These are phyloP conservation scores for Pyrochroa serraticornis DNA, from an alignment of 2,888 invertebrate genomes.

Conservation along the genomic window DNA sequence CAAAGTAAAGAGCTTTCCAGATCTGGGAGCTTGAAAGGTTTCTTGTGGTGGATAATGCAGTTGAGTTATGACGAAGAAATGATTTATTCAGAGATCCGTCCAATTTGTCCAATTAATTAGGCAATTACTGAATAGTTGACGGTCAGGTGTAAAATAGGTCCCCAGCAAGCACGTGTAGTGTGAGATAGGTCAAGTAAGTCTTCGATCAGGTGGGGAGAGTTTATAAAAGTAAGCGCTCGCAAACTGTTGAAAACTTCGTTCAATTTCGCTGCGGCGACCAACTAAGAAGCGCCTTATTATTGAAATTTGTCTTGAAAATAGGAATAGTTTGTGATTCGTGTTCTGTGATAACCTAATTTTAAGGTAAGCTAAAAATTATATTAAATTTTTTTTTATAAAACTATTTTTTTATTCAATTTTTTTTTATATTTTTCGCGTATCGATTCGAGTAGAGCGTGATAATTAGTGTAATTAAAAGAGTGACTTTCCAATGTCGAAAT, in stretches of 20 bases:
- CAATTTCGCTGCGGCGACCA: slow-evolving; percentile 13
- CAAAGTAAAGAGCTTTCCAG: no score
- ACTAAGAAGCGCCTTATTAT: slow-evolving; percentile 2
- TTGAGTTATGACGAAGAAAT: no score
- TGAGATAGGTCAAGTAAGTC: slow-evolving; percentile 27
- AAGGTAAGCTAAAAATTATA: slow-evolving; percentile 4
- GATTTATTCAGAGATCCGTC: no score
- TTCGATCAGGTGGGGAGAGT: slow-evolving; percentile 22
- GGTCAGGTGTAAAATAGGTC: neutral
- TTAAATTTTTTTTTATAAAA: neutral
- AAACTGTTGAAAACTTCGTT: slow-evolving; percentile 13
- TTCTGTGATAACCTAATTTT: slow-evolving; percentile 19
- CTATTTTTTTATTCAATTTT: neutral
- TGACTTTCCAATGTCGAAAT: slow-evolving; percentile 20
- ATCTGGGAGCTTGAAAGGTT: no score
- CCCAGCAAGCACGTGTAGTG: neutral
- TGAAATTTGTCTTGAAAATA: neutral
- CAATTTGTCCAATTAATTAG: neutral
- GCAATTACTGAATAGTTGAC: neutral
- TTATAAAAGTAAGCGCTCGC: slow-evolving; percentile 23
- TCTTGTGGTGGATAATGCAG: no score
- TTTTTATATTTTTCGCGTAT: no score
- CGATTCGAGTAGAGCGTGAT: no score
- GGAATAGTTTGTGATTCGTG: slow-evolving; percentile 14
- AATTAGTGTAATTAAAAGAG: neutral